Evolutionary conservation across 2,797 vertebrate species (phyloP).

Genomic region (Malurus splendens): DNA sequence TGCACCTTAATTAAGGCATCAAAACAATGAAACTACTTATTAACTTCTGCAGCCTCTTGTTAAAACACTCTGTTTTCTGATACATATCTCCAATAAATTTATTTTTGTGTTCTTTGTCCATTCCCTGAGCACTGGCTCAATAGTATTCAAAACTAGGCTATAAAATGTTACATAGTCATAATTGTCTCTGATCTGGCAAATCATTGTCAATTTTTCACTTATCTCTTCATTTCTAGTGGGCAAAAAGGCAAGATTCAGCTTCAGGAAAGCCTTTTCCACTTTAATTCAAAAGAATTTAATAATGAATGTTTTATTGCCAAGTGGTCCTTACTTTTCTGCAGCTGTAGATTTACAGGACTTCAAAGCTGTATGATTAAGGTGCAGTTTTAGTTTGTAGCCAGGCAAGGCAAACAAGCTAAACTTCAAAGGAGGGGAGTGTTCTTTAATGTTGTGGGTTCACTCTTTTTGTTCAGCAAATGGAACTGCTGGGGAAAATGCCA

Average conservation of each 20-base stretch:
- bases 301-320: not conserved
- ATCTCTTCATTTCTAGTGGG: not conserved
- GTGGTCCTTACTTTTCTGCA: not conserved
- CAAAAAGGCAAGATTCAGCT: not conserved
- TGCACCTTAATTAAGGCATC: not conserved
- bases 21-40: not conserved
- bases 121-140: not conserved
- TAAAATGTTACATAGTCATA: not conserved
- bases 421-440: conserved; percentile 17
- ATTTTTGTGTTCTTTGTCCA: not conserved
- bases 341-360: conserved; percentile 31
- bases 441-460: not conserved
- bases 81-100: not conserved
- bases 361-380: conserved; percentile 36
- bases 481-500: conserved; percentile 1
- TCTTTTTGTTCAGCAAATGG: not conserved
- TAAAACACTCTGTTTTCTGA: not conserved
- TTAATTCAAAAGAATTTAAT: not conserved
- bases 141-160: not conserved
- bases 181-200: not conserved
- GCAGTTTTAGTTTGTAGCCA: not conserved
- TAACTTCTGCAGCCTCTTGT: not conserved
- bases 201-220: not conserved
- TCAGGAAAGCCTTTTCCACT: not conserved
- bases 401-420: not conserved